Percentiles rank a stretch among this genome's conserved stretches.
Conservation (phyloP, 2,113 vertebrate genomes). For the Butastur rufipennis region DNA sequence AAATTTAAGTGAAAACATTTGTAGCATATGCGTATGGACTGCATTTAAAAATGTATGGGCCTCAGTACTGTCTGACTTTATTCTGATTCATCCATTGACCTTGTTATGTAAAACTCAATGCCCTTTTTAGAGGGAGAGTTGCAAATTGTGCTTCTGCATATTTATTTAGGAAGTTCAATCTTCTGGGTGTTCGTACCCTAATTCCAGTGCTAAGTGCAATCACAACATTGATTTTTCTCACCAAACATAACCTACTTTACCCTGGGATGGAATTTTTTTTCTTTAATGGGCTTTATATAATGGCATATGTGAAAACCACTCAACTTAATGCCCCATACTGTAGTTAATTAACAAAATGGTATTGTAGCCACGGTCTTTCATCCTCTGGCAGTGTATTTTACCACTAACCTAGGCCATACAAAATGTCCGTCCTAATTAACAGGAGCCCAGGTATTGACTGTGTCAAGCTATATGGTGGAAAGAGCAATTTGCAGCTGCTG, state of each 20-base stretch:
- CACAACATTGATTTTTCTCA: constrained; percentile 61
- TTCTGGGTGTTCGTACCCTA: constrained; percentile 42
- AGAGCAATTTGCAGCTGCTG: constrained; percentile 15
- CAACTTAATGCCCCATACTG: not conserved
- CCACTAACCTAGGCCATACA: not conserved
- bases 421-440: not conserved
- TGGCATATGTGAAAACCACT: not conserved
- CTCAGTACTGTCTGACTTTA: constrained; percentile 4
- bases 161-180: constrained; percentile 60
- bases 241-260: constrained; percentile 62
- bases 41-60: constrained; percentile 16
- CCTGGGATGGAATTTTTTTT: not conserved
- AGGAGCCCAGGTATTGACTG: not conserved
- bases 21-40: not conserved
- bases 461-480: not conserved
- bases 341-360: constrained; percentile 1
- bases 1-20: not conserved
- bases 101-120: constrained; percentile 58
- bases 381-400: not conserved
- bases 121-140: constrained; percentile 24
- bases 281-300: constrained; percentile 24
- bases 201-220: constrained; percentile 57
- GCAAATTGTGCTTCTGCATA: constrained; percentile 47
- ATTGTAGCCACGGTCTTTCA: not conserved
- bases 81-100: constrained; percentile 44